These are phyloP conservation scores for Passer montanus DNA, from an alignment of 2,113 vertebrate genomes.

Conservation along the genomic window DNA sequence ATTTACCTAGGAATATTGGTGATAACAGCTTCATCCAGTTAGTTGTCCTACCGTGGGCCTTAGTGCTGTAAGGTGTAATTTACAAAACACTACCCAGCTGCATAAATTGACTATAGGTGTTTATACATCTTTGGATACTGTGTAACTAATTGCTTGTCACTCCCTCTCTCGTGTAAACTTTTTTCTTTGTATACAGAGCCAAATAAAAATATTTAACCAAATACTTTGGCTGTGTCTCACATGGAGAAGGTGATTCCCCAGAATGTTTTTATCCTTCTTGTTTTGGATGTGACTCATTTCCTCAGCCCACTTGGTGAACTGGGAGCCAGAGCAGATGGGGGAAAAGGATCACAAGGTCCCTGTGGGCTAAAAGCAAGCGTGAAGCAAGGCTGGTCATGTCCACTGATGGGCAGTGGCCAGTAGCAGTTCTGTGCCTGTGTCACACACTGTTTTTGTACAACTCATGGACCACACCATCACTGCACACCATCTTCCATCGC, in stretches of 20 bases:
- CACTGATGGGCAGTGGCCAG: background rate
- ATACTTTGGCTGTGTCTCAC: background rate
- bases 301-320: background rate
- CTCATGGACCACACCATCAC: rapidly evolving
- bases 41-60: background rate
- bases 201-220: slow-evolving; percentile 9
- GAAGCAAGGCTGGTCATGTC: background rate
- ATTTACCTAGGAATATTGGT: background rate
- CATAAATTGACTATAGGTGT: background rate
- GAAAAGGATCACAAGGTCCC: background rate
- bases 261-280: background rate
- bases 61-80: background rate
- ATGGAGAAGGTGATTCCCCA: background rate
- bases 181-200: background rate
- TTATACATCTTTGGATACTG: background rate
- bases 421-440: background rate
- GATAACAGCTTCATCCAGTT: background rate
- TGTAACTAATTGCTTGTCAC: background rate
- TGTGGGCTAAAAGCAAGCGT: rapidly evolving
- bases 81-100: rapidly evolving
- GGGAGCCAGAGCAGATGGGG: background rate
- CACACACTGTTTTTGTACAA: rapidly evolving
- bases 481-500: rapidly evolving
- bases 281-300: slow-evolving; percentile 38
- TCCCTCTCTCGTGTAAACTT: background rate